Base-by-base conservation (phyloP, 2,797 vertebrate genomes). In the Crocidura indochinensis region DNA sequence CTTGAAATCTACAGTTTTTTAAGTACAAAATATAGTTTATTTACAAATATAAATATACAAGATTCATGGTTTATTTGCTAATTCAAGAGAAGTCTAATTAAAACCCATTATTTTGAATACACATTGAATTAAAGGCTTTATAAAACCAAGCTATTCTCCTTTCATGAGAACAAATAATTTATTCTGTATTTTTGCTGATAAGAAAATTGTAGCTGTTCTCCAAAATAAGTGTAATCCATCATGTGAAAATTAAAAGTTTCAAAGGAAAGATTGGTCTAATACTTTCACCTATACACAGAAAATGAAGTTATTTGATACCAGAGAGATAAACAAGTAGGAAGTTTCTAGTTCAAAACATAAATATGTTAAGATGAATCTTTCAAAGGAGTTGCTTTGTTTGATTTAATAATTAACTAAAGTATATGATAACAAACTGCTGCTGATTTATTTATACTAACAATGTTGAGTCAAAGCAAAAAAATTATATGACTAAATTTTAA, bases 211-310 rank as follows among this genome's bases (percentile, higher is more conserved):
- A 81, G 26, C 29, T 72, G 6, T 51, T 92, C 26, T 94, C n/a
- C 60, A 84, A 94, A 79, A 77, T 90, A 94, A 85, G 29, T 79
- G 4, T 80, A 74, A 92, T 60, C 51, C 1, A n/a, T 88, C 69
- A 68, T 6, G 24, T 26, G 20, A 9, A 79, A 86, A 90, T 26
- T 72, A 15, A 62, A 82, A 77, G 26, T 86, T 84, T 91, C 29
- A 24, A 91, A 91, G n/a, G 10, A 24, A 73, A 88, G 60, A 46
- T 46, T 90, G 83, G 60, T 51, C 1, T 5, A 29, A 7, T 26
- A 17, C 62, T 90, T 93, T 92, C 53, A 72, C 67, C 1, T 64
- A 3, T 84, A 9, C 22, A 81, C 56, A 79, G 38, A 82, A 2
- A 44, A 67, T 72, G 26, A 90, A 75, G 44, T 65, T 84, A 73